Evolutionary conservation across 2,797 vertebrate genomes (phyloP).

Genomic region (Lepus townsendii): DNA sequence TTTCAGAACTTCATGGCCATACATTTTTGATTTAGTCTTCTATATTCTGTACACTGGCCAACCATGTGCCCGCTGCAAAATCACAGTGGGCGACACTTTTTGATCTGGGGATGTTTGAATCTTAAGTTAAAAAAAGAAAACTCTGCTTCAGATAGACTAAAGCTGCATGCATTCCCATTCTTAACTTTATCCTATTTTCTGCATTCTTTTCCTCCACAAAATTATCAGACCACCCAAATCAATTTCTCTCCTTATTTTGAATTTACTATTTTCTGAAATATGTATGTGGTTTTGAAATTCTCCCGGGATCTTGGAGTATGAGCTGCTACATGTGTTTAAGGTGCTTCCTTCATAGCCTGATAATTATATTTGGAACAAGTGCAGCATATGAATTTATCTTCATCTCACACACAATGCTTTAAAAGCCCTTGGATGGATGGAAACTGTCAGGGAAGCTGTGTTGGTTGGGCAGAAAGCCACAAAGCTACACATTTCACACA

Average conservation of each 20-base stretch:
- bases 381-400: background rate
- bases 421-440: background rate
- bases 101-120: background rate
- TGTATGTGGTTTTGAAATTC: slow-evolving; percentile 16
- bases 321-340: background rate
- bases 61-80: background rate
- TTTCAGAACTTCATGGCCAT: background rate
- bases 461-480: slow-evolving; percentile 45
- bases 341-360: background rate
- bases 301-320: background rate
- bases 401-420: slow-evolving; percentile 7
- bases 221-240: slow-evolving; percentile 27
- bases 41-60: background rate
- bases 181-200: slow-evolving; percentile 17
- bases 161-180: background rate
- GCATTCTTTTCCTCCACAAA: slow-evolving; percentile 15
- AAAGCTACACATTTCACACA: slow-evolving; percentile 53
- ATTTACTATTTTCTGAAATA: slow-evolving; percentile 5
- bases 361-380: slow-evolving; percentile 5
- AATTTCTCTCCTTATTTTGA: background rate
- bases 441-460: slow-evolving; percentile 40
- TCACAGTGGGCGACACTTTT: background rate
- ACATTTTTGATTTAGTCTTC: background rate
- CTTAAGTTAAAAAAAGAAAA: background rate
- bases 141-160: background rate